Base-by-base conservation (phyloP, 2,888 invertebrate species). In the Micropterix aruncella region DNA sequence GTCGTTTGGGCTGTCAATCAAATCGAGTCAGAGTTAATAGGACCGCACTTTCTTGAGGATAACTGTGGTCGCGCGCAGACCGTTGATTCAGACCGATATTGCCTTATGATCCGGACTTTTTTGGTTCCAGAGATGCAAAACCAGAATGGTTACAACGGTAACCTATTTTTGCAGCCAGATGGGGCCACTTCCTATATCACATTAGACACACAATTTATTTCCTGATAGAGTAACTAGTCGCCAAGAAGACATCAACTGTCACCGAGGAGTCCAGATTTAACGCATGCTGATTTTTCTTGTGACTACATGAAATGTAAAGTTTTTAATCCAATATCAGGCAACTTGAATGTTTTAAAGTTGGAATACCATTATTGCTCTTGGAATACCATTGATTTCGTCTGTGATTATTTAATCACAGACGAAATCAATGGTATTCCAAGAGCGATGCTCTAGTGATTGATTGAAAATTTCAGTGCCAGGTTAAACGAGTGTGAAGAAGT, bases 251-350 rank as follows among this genome's bases (percentile, higher is more conserved):
- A 50, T 53, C 47, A 47, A 50, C 44, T 51, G 46, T 51, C 50
- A 50, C 50, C 47, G 44, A 51, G 48, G 43, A 51, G 48, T 43
- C 52, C 50, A 36, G 51, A 52, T 46, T 45, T 52, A 47, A 52
- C 48, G 41, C 49, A 51, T 47, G 50, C 49, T 41, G 51, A 49
- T 49, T 53, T 49, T 47, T 53, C 51, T 45, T 50, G 48, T 48
- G 45, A 50, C 47, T 50, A 50, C 50, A 49, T 52, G 42, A 53
- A 52, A 49, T 49, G 50, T 44, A 50, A 54, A 49, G 52, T 53
- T 47, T 52, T 47, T 38, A 50, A 48, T 44, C 47, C 48, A 49
- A 44, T 50, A 47, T 49, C 50, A 48, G 38, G 14, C 3, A 16
- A 45, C 36, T 43, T 45, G 38, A 45, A 17, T 3, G 38, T 40